Evolutionary conservation across 2,113 vertebrate species (phyloP).

Genomic region (Ivindomyrus marchei): DNA sequence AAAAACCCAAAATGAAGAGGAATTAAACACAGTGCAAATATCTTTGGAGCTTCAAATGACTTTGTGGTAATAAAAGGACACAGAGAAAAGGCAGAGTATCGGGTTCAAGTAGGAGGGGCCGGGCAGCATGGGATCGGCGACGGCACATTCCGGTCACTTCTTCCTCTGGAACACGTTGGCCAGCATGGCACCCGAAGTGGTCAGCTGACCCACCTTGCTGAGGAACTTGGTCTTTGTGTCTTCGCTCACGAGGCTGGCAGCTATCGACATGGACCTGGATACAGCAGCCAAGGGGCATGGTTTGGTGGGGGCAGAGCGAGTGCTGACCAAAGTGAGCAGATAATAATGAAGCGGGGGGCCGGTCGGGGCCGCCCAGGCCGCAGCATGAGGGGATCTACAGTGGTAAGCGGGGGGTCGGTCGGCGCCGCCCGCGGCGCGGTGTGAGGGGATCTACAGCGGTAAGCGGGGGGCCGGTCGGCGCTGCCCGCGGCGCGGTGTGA

Average conservation of each 20-base stretch:
- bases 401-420: not conserved
- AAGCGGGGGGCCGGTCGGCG: not conserved
- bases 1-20: constrained; percentile 50
- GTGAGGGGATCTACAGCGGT: not conserved
- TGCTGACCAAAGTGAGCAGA: not conserved
- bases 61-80: constrained; percentile 62
- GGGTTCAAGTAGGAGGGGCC: constrained; percentile 83
- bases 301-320: not conserved
- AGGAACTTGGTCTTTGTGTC: constrained; percentile 98
- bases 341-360: not conserved
- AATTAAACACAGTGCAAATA: constrained; percentile 87
- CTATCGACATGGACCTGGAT: constrained; percentile 86
- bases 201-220: constrained; percentile 98
- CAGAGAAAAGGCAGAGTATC: constrained; percentile 76
- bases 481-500: not conserved
- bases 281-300: not conserved
- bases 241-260: constrained; percentile 94
- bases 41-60: constrained; percentile 93
- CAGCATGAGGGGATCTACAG: not conserved
- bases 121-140: constrained; percentile 52
- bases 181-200: constrained; percentile 95
- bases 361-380: no score
- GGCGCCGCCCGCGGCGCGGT: no score
- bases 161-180: constrained; percentile 98
- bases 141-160: constrained; percentile 58